These are phyloP conservation scores for Morbakka virulenta DNA, from an alignment of 30 jellyfish, hydroid and myxozoan species.

Conservation along the genomic window DNA sequence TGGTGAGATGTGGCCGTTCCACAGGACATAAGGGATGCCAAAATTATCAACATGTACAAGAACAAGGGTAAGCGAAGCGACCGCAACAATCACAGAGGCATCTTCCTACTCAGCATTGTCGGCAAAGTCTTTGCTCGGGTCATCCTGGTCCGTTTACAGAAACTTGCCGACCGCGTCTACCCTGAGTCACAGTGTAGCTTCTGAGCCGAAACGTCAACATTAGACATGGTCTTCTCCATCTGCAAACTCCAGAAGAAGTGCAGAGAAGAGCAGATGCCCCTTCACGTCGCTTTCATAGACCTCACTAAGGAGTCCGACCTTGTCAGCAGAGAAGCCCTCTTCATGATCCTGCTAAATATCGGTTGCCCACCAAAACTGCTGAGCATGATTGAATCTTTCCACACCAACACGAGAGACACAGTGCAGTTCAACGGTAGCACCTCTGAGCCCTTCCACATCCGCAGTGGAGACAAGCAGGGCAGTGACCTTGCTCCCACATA, in stretches of 20 bases:
- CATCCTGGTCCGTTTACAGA: no score
- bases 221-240: no score
- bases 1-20: constrained; percentile 30
- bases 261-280: constrained; percentile 20
- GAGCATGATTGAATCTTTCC: constrained; percentile 1
- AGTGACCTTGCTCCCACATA: constrained; percentile 24
- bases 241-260: constrained; percentile 47
- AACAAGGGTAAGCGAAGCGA: constrained; percentile 36
- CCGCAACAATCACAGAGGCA: constrained; percentile 50
- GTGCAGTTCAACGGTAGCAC: no score
- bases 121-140: no score
- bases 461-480: constrained; percentile 42
- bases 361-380: constrained; percentile 50
- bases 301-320: no score
- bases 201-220: constrained; percentile 26
- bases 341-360: constrained; percentile 1
- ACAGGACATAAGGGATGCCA: no score
- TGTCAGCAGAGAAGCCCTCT: no score
- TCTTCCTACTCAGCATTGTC: no score
- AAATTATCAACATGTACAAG: constrained; percentile 8
- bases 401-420: no score
- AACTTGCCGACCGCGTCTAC: constrained; percentile 9
- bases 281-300: no score
- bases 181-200: constrained; percentile 63
- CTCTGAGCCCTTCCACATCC: constrained; percentile 12